A percentile compares a stretch with the other conserved stretches of the same genome.
Conservation (phyloP, 2,888 invertebrate species). For the Mesorhabditis sp. region DNA sequence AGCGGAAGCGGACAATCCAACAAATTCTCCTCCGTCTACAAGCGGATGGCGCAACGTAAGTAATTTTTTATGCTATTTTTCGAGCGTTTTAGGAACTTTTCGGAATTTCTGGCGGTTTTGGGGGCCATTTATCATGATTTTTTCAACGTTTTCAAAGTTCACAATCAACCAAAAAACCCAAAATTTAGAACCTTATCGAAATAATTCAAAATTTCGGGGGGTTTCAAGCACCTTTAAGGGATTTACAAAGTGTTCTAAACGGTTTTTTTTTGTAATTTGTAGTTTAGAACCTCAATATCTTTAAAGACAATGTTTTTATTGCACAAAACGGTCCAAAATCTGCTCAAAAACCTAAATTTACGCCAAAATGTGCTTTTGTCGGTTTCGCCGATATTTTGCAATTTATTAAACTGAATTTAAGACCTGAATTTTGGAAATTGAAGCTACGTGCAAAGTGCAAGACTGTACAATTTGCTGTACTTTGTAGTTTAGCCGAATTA, state of each 20-base stretch:
- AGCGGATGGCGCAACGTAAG: conserved; percentile 45
- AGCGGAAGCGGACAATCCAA: conserved; percentile 24
- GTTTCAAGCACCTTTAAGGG: too few species aligned
- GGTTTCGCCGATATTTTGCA: neutral
- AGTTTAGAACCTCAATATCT: too few species aligned
- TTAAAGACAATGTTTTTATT: too few species aligned
- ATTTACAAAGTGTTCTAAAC: too few species aligned
- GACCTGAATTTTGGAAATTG: neutral
- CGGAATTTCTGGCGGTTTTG: neutral
- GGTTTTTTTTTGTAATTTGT: too few species aligned
- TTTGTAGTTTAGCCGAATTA: neutral
- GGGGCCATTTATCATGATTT: neutral
- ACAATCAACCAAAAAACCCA: too few species aligned
- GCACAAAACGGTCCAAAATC: too few species aligned
- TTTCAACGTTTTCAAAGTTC: neutral
- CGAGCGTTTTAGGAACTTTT: neutral
- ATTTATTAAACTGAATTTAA: too few species aligned
- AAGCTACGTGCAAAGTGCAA: neutral
- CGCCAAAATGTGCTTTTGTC: neutral
- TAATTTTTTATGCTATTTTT: neutral
- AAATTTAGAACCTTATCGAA: too few species aligned
- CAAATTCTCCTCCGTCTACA: conserved; percentile 33
- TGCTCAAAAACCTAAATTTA: neutral
- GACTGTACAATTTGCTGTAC: neutral
- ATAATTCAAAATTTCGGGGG: too few species aligned